Evolutionary conservation across 2,888 invertebrate species (phyloP).

Genomic region (Apoderus coryli): DNA sequence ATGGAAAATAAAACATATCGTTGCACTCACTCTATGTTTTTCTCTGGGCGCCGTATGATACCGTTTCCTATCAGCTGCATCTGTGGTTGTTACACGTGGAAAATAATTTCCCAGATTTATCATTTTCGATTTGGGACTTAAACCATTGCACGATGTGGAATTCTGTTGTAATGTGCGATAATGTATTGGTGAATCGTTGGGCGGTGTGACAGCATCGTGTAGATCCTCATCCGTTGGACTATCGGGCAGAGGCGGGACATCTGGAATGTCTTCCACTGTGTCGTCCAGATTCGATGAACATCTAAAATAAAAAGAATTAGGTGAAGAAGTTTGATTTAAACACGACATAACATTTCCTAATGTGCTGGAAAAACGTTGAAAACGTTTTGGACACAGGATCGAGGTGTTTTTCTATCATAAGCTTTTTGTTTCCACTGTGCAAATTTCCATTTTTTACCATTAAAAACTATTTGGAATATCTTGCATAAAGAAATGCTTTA

Average conservation of each 20-base stretch:
- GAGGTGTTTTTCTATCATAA: slow-evolving; percentile 6
- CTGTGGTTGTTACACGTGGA: slow-evolving; percentile 29
- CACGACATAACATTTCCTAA: too few relatives aligned
- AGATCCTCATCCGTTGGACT: slow-evolving; percentile 25
- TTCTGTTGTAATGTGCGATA: too few relatives aligned
- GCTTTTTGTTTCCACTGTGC: slow-evolving; percentile 1
- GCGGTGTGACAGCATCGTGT: slow-evolving; percentile 14
- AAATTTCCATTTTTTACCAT: too few relatives aligned
- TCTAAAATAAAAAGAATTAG: slow-evolving; percentile 6
- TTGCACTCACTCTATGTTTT: slow-evolving; percentile 37
- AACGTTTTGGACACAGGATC: too few relatives aligned
- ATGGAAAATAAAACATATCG: slow-evolving; percentile 1
- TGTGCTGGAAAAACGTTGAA: too few relatives aligned
- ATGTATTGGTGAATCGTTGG: too few relatives aligned
- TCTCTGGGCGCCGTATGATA: slow-evolving; percentile 45
- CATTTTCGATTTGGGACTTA: slow-evolving; percentile 30
- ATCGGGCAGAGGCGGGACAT: slow-evolving; percentile 30
- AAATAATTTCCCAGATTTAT: slow-evolving; percentile 32
- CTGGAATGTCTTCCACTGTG: slow-evolving; percentile 22
- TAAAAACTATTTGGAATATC: too few relatives aligned
- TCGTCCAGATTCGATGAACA: slow-evolving; percentile 19
- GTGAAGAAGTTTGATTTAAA: too few relatives aligned
- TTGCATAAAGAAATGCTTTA: too few relatives aligned
- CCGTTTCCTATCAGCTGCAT: slow-evolving; percentile 37
- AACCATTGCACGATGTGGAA: too few relatives aligned